Base-by-base conservation (phyloP, 2,888 invertebrate species). In the Drosophila nigricruria region DNA sequence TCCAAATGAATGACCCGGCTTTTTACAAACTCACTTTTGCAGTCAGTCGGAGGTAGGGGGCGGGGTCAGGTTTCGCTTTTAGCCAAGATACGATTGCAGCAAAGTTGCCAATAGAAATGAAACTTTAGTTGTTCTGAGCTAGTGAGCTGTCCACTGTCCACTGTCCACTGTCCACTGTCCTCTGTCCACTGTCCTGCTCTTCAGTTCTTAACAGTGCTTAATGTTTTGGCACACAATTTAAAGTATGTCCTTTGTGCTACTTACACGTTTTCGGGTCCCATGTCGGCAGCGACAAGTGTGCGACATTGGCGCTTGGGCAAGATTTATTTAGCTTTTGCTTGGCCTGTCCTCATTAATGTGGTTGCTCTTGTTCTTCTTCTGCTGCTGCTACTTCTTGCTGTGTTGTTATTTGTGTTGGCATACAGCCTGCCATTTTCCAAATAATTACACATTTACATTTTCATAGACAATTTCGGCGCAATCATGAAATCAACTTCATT, bases 371-470 rank as follows among this genome's bases (percentile, higher is more conserved):
- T 20, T 12, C 4, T 8, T 18, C 8, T 23, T 34, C 5, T 30
- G n/a, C 9, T 16, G 38, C 49, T 12, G 40, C 43, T 45, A 40
- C 38, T 32, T 60, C 18, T 0, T 30, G 18, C 9, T 70, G 50
- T 61, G 23, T 34, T 34, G 20, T 6, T 63, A 34, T 25, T 53
- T 30, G 23, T 59, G 36, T 45, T 27, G 63, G 38, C 53, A 30
- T n/a, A 54, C 43, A 42, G 63, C 47, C 77, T 71, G 79, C 71
- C 73, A 89, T 89, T 84, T 84, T 84, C 84, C 84, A 88, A 84
- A 84, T 84, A 84, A 84, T 84, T 84, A 84, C 89, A 88, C 84
- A 84, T 89, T 84, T 87, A 89, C 89, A 84, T 84, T 89, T 84
- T 87, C 89, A 83, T 83, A 81, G 87, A 81, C 79, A 87, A 83